Base-by-base conservation (phyloP, 53 echinoderm and acorn worm species). In the Henricia sp. region DNA sequence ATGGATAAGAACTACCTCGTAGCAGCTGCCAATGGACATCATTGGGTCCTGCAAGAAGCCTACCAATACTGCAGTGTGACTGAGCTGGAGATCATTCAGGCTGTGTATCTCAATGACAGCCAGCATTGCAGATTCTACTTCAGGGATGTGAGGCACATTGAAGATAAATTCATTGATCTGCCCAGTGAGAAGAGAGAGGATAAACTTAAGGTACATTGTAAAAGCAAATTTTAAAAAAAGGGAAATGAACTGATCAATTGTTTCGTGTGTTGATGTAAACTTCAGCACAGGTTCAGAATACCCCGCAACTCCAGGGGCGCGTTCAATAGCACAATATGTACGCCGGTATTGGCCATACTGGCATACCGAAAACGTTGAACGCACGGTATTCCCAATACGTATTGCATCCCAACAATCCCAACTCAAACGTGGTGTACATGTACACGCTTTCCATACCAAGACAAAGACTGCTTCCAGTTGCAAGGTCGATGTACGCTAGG, bases 11-110 rank as follows among this genome's bases (percentile, higher is more conserved):
- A 92, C 55, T 97, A 88, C 74, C 78, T 92, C 36, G 72, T 74
- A 19, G 97, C 97, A 6, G 97, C 97, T 6, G 85, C 68, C 72
- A 92, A 90, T 53, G 97, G 94, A 9, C 92, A 92, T 63, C 60
- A 83, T 54, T 97, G 97, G 97, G 84, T 97, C 42, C 54, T 97
- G 29, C 92, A 94, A 69, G 94, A 97, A 48, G 94, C 90, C 1
- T 94, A 92, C 41, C 97, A 97, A 50, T 85, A 87, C 57, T 90
- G 90, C 67, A 97, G 97, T 55, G 80, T 97, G 13, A 97, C 97
- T 0, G 97, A 97, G 35, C 88, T 97, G 19, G 97, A 97, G 86
- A 93, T 97, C 14, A 88, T 92, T 35, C 92, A 97, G 64, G 97
- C 97, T n/a, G 94, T 92, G 6, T 90, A 94, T 50, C 83, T 90